Conservation (phyloP, 2,113 vertebrate genomes). For the Prionailurus bengalensis region DNA sequence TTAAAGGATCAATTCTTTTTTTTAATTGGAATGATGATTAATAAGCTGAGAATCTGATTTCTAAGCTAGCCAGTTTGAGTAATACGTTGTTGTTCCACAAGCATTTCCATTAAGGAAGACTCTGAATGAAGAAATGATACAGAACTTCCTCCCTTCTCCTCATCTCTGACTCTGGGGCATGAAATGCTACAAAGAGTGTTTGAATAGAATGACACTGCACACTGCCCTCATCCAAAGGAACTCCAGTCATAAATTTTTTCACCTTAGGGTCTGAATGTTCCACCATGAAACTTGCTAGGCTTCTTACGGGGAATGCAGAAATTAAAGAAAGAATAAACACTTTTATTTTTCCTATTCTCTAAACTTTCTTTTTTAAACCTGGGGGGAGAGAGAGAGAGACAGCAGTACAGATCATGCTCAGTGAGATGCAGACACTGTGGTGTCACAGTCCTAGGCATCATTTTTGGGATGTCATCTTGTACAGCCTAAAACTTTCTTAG, state of each 20-base stretch:
- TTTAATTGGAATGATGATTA: slow-evolving; percentile 80
- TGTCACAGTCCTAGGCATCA: background rate
- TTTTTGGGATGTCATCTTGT: background rate
- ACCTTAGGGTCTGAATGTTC: slow-evolving; percentile 65
- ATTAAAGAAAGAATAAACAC: slow-evolving; percentile 80
- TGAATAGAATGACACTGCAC: slow-evolving; percentile 45
- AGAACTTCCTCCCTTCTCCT: background rate
- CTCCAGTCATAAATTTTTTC: slow-evolving; percentile 69
- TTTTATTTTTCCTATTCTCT: slow-evolving; percentile 70
- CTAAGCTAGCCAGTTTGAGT: slow-evolving; percentile 64
- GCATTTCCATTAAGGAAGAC: slow-evolving; percentile 64
- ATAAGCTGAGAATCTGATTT: slow-evolving; percentile 72
- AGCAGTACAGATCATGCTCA: background rate
- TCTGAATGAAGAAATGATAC: slow-evolving; percentile 67
- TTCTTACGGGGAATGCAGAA: slow-evolving; percentile 72
- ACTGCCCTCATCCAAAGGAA: slow-evolving; percentile 65
- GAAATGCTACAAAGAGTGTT: background rate
- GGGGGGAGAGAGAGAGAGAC: background rate
- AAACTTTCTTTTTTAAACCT: slow-evolving; percentile 66
- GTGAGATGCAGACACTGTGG: background rate
- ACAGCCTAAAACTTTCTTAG: slow-evolving; percentile 10
- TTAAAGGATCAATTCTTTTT: slow-evolving; percentile 80
- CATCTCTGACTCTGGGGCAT: slow-evolving; percentile 32
- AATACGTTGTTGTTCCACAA: slow-evolving; percentile 64
- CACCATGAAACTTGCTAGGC: slow-evolving; percentile 65